Conservation (phyloP, 2,113 vertebrate species). For the Ammospiza caudacuta region DNA sequence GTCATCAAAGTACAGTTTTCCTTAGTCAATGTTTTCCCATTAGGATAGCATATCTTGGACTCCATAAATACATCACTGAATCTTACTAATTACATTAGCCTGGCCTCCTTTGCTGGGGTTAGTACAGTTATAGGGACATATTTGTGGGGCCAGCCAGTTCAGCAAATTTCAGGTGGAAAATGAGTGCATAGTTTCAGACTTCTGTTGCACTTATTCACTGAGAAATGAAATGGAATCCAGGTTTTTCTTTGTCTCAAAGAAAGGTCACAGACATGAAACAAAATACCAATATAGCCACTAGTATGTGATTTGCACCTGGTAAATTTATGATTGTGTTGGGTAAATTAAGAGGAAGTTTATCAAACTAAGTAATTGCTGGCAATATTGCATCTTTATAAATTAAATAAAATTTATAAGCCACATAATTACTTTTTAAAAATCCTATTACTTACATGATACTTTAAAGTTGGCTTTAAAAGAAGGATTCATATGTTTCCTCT, state of each 20-base stretch:
- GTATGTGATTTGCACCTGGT: accelerated
- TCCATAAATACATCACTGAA: not conserved
- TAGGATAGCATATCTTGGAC: not conserved
- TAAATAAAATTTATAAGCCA: not conserved
- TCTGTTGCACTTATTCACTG: not conserved
- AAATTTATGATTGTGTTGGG: not conserved
- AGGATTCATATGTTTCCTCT: not conserved
- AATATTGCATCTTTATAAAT: not conserved
- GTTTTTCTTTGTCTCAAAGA: not conserved
- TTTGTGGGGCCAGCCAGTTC: not conserved
- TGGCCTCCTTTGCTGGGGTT: not conserved
- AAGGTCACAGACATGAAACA: not conserved
- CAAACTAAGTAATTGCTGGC: not conserved
- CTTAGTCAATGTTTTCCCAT: not conserved
- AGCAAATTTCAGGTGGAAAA: not conserved
- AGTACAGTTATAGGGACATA: not conserved
- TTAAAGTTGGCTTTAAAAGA: not conserved
- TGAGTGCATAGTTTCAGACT: not conserved
- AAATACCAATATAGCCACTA: not conserved
- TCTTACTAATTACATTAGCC: not conserved
- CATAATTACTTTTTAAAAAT: not conserved
- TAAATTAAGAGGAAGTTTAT: not conserved
- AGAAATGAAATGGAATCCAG: not conserved
- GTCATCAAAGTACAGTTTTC: not conserved
- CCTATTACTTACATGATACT: not conserved